Evolutionary conservation across 2,113 vertebrate genomes (phyloP), one percentile per base, ranked within the genome.

Genomic region (Mus musculus): DNA sequence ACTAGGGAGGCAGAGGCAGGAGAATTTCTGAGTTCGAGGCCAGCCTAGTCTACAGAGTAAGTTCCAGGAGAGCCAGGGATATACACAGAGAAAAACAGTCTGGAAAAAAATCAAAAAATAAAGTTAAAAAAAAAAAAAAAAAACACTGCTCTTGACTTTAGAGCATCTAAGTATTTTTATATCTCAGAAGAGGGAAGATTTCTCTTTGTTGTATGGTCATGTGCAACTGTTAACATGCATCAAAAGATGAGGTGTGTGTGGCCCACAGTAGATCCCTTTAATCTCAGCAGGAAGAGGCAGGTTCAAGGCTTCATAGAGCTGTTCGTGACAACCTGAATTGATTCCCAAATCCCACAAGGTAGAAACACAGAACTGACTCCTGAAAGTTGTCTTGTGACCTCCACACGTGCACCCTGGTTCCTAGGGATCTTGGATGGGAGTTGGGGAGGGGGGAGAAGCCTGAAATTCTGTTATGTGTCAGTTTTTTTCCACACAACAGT

Each of bases 121-220:
- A 42, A 42, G 42, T 42, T 42, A 2, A 42, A 42, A 42, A 3
- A 42, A 42, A 42, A 42, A 42, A 42, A 42, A 42, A 42, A 42
- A 3, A 42, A 42, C 42, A 42, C 28, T 94, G 11, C 26, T 46
- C 33, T 94, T 88, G 54, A 81, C 59, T 8, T 77, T 49, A 94
- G 87, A 67, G 3, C 78, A 69, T 88, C 39, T 20, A 9, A 33
- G 13, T 80, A n/a, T 84, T 87, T 92, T 89, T 86, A 76, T 88
- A 17, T 91, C 63, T 90, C 17, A 87, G 69, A 88, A 93, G 69
- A 71, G 33, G 14, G 30, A 88, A 95, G 52, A 78, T 49, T 76
- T 88, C 3, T 95, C 80, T 86, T 94, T 88, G 39, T 77, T 92
- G 20, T 56, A 46, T 22, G 12, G 6, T 96, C 42, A 52, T 80